Evolutionary conservation across 2,888 invertebrate genomes (phyloP), one percentile per base, ranked within the genome.

Genomic region (Bombylius major): DNA sequence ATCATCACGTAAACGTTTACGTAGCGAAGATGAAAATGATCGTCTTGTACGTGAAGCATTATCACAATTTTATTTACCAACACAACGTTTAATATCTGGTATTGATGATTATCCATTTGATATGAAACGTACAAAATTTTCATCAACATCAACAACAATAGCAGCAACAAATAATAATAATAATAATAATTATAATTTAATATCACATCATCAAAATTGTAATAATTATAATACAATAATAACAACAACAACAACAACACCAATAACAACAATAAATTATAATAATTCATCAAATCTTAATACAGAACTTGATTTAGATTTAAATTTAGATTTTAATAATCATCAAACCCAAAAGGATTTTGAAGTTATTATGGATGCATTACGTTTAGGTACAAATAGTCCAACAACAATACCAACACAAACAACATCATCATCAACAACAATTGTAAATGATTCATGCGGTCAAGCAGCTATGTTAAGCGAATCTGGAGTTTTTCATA

Each of bases 21-120:
- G 80, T 47, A 78, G 77, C 64, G 81, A 82, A 61, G 82, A 82
- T 53, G 77, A 80, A 63, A 83, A 83, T 63, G 84, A 84, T 65
- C 79, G 82, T 54, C 78, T 83, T 67, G 81, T 84, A 49, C 82
- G 83, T 62, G 84, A 83, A 64, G 83, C 85, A 6, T 77, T 86
- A 58, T 83, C 82, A 58, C 84, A 85, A 65, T 84, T 84, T 66
- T 86, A 84, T 67, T 81, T 84, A 59, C 83, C 84, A 12, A 83
- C 84, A 3, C 84, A 84, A 36, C 76, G 83, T 56, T 76, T 84
- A 66, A 76, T 85, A 58, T 82, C 84, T 39, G 81, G 81, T 58
- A 82, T 84, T 58, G 83, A 84, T 67, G 83, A 83, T 60, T 82
- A 80, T 59, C 74, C 72, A 0, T 58, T 73, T 59, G 72, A 65